These are phyloP conservation scores for Rhaphigaster nebulosa DNA, from an alignment of 2,888 invertebrate genomes.

Conservation along the genomic window DNA sequence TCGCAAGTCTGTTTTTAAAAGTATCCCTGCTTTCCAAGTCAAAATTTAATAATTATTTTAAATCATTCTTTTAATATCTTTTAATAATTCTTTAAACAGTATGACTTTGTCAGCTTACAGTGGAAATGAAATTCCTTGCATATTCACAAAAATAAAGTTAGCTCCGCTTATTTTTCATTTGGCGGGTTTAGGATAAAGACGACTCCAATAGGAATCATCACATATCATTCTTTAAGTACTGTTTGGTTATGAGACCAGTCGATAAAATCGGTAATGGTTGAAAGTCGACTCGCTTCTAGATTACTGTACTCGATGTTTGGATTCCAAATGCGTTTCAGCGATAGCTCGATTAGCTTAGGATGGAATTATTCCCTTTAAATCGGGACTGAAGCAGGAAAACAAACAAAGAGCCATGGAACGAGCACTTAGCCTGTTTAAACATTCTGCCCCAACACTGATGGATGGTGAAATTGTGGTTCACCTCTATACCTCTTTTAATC, in stretches of 20 bases:
- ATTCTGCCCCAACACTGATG: background rate
- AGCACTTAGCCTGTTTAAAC: conserved; percentile 8
- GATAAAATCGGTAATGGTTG: background rate
- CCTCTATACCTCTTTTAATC: background rate
- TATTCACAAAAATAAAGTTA: too few species aligned
- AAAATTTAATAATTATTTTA: too few species aligned
- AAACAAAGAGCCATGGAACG: background rate
- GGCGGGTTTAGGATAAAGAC: too few species aligned
- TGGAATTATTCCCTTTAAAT: background rate
- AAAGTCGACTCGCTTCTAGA: background rate
- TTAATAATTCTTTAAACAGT: too few species aligned
- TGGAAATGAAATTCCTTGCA: too few species aligned
- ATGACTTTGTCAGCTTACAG: too few species aligned
- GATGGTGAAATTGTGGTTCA: background rate
- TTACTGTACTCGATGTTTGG: background rate
- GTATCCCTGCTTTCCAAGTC: too few species aligned
- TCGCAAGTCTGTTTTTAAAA: too few species aligned
- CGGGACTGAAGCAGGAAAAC: background rate
- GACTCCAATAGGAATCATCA: background rate
- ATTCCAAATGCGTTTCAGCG: background rate
- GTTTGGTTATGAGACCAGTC: background rate
- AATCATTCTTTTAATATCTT: too few species aligned
- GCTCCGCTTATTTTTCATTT: too few species aligned
- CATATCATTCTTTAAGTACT: background rate
- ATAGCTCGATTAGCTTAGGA: background rate